Conservation (phyloP, 2,113 vertebrate genomes). For the Tylochromis polylepis region DNA sequence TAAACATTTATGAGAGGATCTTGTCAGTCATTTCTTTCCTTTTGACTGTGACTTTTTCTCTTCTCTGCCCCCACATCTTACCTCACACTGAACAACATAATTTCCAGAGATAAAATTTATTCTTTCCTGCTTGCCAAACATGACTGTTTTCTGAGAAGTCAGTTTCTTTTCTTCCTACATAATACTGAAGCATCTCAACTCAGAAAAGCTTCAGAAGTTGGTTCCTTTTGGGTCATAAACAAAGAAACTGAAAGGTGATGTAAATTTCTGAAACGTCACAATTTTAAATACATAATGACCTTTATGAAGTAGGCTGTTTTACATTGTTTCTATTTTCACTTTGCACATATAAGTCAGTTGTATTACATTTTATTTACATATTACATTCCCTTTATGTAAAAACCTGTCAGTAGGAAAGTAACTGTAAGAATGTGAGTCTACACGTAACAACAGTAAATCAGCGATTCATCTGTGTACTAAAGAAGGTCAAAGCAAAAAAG, state of each 20-base stretch:
- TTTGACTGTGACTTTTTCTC: rapidly evolving
- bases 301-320: rapidly evolving
- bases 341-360: background rate
- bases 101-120: background rate
- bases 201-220: background rate
- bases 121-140: background rate
- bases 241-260: background rate
- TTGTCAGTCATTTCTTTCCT: background rate
- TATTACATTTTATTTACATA: background rate
- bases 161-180: background rate
- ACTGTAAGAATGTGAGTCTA: rapidly evolving
- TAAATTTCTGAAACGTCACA: background rate
- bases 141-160: conserved; percentile 8
- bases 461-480: background rate
- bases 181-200: background rate
- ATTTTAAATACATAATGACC: background rate
- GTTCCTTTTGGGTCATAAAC: background rate
- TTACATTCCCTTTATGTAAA: background rate
- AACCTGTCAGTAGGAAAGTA: background rate
- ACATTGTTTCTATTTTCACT: background rate
- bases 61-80: background rate
- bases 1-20: background rate
- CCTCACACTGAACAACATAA: background rate
- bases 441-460: conserved; percentile 17
- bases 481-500: conserved; percentile 12